phyloP scores from a whole-genome alignment of 2,113 vertebrate genomes.

The Craseonycteris thonglongyai region DNA sequence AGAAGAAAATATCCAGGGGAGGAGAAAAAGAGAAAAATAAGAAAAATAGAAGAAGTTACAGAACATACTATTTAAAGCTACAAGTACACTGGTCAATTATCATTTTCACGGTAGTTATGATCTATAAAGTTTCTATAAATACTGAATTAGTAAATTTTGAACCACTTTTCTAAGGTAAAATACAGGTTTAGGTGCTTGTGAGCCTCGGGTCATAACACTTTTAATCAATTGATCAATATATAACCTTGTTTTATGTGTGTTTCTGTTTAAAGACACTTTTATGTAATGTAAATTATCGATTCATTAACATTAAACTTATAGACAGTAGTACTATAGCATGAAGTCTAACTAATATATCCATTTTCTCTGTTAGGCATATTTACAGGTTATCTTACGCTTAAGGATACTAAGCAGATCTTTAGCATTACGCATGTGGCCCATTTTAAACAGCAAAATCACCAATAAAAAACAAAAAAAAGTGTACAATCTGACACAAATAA shows the following conservation, averaged over 20 bases:
- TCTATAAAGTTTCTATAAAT: not conserved
- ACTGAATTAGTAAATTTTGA: not conserved
- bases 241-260: not conserved
- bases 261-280: not conserved
- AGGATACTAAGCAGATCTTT: not conserved
- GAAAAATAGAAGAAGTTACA: not conserved
- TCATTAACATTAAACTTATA: not conserved
- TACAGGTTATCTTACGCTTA: not conserved
- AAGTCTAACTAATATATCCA: not conserved
- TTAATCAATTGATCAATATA: not conserved
- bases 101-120: not conserved
- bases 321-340: not conserved
- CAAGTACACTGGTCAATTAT: not conserved
- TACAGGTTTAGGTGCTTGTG: not conserved
- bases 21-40: not conserved
- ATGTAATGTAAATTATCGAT: not conserved
- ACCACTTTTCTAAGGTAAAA: not conserved
- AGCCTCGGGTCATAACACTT: not conserved
- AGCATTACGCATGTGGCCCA: not conserved
- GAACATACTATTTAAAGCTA: not conserved
- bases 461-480: not conserved
- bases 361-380: not conserved
- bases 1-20: not conserved
- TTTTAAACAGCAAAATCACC: not conserved
- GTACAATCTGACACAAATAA: not conserved